Conservation (phyloP, 2,888 invertebrate species). For the Ecliptopera silaceata region DNA sequence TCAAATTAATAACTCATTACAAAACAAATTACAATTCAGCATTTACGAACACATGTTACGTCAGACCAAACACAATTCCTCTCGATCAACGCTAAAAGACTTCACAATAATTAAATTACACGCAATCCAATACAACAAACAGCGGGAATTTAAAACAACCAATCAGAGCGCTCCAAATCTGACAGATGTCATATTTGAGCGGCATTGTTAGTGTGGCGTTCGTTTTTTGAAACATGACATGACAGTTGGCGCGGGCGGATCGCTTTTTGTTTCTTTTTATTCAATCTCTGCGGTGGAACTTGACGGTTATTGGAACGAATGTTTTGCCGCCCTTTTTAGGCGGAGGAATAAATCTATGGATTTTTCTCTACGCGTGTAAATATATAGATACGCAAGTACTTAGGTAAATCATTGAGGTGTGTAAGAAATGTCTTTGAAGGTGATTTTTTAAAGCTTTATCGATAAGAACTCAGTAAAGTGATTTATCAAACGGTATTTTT, state of each 20-base stretch:
- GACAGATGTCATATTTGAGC: slow-evolving; percentile 76
- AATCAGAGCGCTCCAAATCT: slow-evolving; percentile 61
- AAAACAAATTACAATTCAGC: slow-evolving; percentile 35
- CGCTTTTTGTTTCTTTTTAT: slow-evolving; percentile 54
- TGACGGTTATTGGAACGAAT: slow-evolving; percentile 35
- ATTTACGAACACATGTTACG: slow-evolving; percentile 48
- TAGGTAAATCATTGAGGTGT: no score
- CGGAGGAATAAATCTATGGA: slow-evolving; percentile 22
- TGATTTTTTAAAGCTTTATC: no score
- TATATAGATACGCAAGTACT: background rate
- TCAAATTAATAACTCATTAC: background rate
- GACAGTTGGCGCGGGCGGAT: slow-evolving; percentile 70
- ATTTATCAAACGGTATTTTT: no score
- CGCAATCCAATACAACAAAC: slow-evolving; percentile 61
- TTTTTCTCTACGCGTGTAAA: slow-evolving; percentile 3
- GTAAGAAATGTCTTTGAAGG: no score
- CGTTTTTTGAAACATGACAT: slow-evolving; percentile 63
- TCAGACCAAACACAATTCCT: slow-evolving; percentile 58
- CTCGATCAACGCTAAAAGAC: slow-evolving; percentile 67
- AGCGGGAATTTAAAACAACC: slow-evolving; percentile 61
- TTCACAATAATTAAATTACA: slow-evolving; percentile 65
- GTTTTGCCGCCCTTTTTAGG: slow-evolving; percentile 18
- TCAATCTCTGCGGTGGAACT: slow-evolving; percentile 57
- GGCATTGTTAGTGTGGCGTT: slow-evolving; percentile 57
- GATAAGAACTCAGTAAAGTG: no score